Percentiles rank a stretch among this genome's conserved stretches.
These are phyloP conservation scores for Bos javanicus DNA, from an alignment of 2,113 vertebrate genomes.

Conservation along the genomic window DNA sequence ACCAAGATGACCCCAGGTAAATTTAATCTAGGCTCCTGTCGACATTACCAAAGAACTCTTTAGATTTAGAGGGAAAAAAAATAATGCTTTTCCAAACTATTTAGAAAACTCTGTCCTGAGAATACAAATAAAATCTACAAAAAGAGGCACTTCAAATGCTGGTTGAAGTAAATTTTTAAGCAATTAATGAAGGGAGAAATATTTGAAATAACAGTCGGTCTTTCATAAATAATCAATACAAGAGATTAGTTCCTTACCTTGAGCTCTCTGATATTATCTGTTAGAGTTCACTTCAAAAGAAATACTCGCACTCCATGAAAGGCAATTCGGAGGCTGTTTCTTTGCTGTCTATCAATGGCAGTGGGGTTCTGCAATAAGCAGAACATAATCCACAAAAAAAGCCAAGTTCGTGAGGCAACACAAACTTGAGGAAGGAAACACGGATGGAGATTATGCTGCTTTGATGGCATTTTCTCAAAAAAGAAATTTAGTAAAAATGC, in stretches of 20 bases:
- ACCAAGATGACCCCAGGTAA: not conserved
- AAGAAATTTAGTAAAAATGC: constrained; percentile 54
- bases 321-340: not conserved
- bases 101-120: constrained; percentile 17
- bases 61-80: not conserved
- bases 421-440: constrained; percentile 20
- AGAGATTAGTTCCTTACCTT: not conserved
- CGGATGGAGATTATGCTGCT: not conserved
- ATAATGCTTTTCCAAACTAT: not conserved
- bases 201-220: not conserved
- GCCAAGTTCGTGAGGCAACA: constrained; percentile 51
- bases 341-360: constrained; percentile 29
- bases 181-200: not conserved
- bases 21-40: not conserved
- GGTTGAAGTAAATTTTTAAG: not conserved
- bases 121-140: not conserved
- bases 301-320: constrained; percentile 45
- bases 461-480: constrained; percentile 29
- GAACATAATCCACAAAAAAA: not conserved
- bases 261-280: not conserved
- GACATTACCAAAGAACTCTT: not conserved
- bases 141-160: not conserved
- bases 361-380: constrained; percentile 44
- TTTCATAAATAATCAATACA: not conserved
- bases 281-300: constrained; percentile 42